phyloP scores from a whole-genome alignment of 2,797 vertebrate genomes.

The Pseudomugil tenellus region DNA sequence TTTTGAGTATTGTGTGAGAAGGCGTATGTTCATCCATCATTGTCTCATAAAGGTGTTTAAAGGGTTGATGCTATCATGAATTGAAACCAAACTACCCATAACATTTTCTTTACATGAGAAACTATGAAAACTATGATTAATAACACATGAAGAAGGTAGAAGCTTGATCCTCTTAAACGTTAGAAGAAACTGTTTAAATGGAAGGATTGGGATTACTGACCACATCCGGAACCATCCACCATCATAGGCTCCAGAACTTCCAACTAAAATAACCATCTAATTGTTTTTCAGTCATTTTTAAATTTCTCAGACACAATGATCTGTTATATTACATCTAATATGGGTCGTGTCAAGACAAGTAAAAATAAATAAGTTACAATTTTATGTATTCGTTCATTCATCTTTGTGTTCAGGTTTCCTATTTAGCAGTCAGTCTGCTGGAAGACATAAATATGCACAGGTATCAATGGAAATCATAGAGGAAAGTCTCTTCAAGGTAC shows the following conservation, averaged over 20 bases:
- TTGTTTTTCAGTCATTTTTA: neutral
- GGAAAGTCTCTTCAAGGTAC: neutral
- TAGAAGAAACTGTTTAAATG: no score
- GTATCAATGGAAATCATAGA: neutral
- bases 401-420: neutral
- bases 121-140: no score
- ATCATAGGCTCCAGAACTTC: neutral
- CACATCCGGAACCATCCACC: neutral
- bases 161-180: no score
- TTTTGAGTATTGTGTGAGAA: constrained; percentile 31
- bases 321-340: neutral
- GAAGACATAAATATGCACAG: neutral
- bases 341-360: no score
- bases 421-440: neutral
- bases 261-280: neutral
- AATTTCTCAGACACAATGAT: neutral
- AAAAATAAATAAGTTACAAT: neutral
- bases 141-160: no score
- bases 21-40: no score
- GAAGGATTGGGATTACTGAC: no score
- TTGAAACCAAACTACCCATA: no score
- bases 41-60: no score
- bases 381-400: neutral
- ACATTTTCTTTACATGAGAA: no score
- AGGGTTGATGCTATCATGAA: no score